Conservation (phyloP, 2,888 invertebrate species). For the Miltochrista miniata region DNA sequence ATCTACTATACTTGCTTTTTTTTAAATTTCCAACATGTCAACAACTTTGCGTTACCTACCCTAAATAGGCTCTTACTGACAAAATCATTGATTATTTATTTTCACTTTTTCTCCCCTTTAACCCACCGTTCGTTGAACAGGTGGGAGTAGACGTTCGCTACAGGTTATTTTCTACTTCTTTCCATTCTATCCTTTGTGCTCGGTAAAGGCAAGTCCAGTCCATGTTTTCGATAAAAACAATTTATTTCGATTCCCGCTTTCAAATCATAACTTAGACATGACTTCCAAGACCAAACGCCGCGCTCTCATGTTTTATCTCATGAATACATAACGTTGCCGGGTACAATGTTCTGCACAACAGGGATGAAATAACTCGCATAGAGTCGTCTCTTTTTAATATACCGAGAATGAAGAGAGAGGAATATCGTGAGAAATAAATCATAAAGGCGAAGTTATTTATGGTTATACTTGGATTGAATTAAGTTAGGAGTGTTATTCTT, state of each 20-base stretch:
- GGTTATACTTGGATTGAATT: slow-evolving; percentile 32
- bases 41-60: no score
- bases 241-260: not conserved
- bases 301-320: slow-evolving; percentile 52
- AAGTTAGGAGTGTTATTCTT: slow-evolving; percentile 12
- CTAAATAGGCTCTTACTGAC: no score
- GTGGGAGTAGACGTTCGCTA: no score
- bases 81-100: no score
- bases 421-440: slow-evolving; percentile 25
- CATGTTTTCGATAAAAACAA: no score
- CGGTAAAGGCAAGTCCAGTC: no score
- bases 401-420: slow-evolving; percentile 13
- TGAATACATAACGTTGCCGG: slow-evolving; percentile 62
- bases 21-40: no score
- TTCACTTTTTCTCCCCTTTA: no score
- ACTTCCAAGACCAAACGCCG: slow-evolving; percentile 16
- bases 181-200: no score
- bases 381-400: slow-evolving; percentile 31
- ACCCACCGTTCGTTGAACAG: no score
- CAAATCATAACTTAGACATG: slow-evolving; percentile 17
- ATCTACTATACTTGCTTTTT: no score
- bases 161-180: no score
- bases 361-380: slow-evolving; percentile 34
- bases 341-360: slow-evolving; percentile 52
- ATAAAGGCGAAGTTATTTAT: slow-evolving; percentile 20